Percentiles rank a stretch among this genome's conserved stretches.
phyloP scores from a whole-genome alignment of 2,113 vertebrate genomes.

The Odocoileus hemionus region DNA sequence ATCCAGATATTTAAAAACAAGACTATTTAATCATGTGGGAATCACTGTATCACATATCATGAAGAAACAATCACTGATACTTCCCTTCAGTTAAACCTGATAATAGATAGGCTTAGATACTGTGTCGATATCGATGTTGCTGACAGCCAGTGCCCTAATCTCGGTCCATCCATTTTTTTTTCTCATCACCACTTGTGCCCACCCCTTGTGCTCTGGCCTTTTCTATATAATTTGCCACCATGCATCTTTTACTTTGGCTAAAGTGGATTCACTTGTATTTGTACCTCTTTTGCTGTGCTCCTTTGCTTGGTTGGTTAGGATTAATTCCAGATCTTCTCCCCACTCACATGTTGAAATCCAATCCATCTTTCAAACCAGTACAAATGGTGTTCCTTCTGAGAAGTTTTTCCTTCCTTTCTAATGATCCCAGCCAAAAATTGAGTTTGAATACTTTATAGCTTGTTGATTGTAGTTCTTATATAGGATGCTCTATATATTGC shows the following conservation, averaged over 20 bases:
- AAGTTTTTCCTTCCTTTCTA: background rate
- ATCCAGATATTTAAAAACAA: slow-evolving; percentile 6
- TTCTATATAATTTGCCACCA: background rate
- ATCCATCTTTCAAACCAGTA: background rate
- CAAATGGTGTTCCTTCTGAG: background rate
- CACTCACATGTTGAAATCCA: background rate
- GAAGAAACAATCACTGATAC: background rate
- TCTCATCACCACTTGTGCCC: background rate
- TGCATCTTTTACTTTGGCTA: background rate
- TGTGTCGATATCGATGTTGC: background rate
- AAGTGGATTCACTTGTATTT: background rate
- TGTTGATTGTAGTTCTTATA: background rate
- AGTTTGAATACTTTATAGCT: slow-evolving; percentile 5
- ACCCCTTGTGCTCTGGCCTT: background rate
- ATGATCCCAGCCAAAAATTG: background rate
- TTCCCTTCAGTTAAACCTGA: background rate
- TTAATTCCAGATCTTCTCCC: background rate
- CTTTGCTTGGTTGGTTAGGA: background rate
- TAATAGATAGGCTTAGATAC: background rate
- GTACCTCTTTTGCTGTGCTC: background rate
- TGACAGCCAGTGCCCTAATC: background rate
- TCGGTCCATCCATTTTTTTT: background rate
- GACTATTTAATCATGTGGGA: background rate
- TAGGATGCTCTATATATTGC: background rate
- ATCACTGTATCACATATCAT: background rate